phyloP scores from a whole-genome alignment of 2,888 invertebrate species.

The Fragum fragum region DNA sequence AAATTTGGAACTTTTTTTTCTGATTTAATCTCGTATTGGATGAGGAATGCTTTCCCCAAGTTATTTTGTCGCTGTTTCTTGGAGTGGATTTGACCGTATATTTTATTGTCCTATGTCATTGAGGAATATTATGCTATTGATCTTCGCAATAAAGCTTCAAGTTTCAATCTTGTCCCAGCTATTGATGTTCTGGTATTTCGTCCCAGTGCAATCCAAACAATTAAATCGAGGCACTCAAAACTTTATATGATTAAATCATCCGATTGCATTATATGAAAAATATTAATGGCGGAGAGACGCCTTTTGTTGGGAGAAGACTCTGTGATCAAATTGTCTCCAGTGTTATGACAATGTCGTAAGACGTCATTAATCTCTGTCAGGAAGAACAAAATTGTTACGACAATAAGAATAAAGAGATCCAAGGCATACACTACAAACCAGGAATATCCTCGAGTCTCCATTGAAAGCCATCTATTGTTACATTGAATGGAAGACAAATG shows the following conservation, averaged over 20 bases:
- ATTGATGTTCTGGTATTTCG: constrained; percentile 64
- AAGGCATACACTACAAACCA: constrained; percentile 14
- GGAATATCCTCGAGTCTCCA: constrained; percentile 24
- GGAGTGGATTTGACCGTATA: constrained; percentile 28
- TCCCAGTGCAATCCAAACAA: constrained; percentile 58
- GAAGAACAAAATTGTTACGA: constrained; percentile 65
- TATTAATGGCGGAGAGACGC: constrained; percentile 40
- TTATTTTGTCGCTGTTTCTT: constrained; percentile 22
- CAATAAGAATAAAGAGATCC: constrained; percentile 46
- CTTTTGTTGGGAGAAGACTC: constrained; percentile 53
- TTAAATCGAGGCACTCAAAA: constrained; percentile 68
- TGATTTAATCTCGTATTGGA: not conserved
- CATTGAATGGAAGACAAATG: constrained; percentile 29
- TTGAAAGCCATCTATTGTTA: constrained; percentile 27
- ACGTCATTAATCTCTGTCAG: constrained; percentile 66
- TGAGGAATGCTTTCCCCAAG: not conserved
- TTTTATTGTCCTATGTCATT: constrained; percentile 60
- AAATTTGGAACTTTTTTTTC: not conserved
- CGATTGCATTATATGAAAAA: constrained; percentile 36
- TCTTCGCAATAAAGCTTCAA: constrained; percentile 47
- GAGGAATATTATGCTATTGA: constrained; percentile 49
- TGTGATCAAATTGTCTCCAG: constrained; percentile 65
- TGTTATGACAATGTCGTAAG: constrained; percentile 67
- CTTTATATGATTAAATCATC: constrained; percentile 65
- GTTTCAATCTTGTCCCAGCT: constrained; percentile 60